Evolutionary conservation across 2,797 vertebrate genomes (phyloP).

Genomic region (Ptychobarbus kaznakovi): DNA sequence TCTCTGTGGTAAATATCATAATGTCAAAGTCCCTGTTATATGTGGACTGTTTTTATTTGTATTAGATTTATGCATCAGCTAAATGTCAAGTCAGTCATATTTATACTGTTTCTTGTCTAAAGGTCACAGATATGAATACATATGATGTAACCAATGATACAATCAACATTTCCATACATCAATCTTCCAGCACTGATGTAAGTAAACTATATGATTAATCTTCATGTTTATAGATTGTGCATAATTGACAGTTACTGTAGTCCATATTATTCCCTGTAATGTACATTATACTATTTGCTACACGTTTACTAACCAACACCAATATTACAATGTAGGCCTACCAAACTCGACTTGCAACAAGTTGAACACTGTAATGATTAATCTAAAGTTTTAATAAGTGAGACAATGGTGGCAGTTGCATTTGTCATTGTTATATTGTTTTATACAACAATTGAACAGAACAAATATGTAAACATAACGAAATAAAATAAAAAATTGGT

Average conservation of each 20-base stretch:
- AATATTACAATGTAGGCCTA: not conserved
- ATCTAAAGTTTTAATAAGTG: not conserved
- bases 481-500: no score
- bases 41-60: not conserved
- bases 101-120: not conserved
- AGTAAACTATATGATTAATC: slow-evolving; percentile 7
- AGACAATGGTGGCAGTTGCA: not conserved
- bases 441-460: not conserved
- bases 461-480: not conserved
- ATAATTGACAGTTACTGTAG: not conserved
- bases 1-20: not conserved
- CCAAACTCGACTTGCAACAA: not conserved
- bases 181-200: not conserved
- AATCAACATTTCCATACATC: not conserved
- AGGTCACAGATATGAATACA: not conserved
- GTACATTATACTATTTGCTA: not conserved
- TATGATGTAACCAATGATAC: not conserved
- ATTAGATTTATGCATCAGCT: not conserved
- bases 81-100: not conserved
- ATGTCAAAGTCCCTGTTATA: not conserved
- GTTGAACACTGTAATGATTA: not conserved
- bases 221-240: not conserved
- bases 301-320: not conserved
- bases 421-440: not conserved
- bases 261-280: not conserved